Base-by-base conservation (phyloP, 2,113 vertebrate species). In the Varanus salvator region DNA sequence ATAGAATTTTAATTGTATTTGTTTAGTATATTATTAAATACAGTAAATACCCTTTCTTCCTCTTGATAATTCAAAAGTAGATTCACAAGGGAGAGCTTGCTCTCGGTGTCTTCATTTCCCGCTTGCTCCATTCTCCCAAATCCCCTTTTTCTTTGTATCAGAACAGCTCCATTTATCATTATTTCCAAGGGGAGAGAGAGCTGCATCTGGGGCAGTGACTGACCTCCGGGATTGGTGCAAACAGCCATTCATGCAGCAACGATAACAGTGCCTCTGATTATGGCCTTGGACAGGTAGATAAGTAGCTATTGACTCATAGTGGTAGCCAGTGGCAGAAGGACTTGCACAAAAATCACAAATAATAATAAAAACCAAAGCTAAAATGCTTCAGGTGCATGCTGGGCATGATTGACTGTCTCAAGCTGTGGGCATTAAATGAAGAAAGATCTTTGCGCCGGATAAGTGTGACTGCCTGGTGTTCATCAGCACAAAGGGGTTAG, bases 381-480 rank as follows among this genome's bases (percentile, higher is more conserved):
- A 96, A 95, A 93, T 50, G 50, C 52, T 90, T 34, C 50, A 84
- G 91, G 88, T 0, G 0, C 90, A 77, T 8, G n/a, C 80, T 93
- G 87, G 72, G 71, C 27, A 8, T 91, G 85, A 91, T 87, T 87
- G 89, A 86, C 91, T 93, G 17, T 92, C 92, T 93, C 92, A 91
- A 94, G 71, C 91, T 94, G 72, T 0, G 50, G 91, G 86, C 85
- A 89, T 85, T 94, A 86, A 92, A 91, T 72, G 90, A 92, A 95
- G 91, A 92, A 90, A 93, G 86, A 66, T 93, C 94, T 93, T 93
- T 90, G 89, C 84, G 83, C 89, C 88, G 48, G 93, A 90, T 95
- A 94, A 94, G 92, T 75, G 77, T 89, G 92, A 87, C 93, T 96
- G 76, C 89, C 85, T 92, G 66, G 57, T 71, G 80, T 87, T 94